phyloP scores from a whole-genome alignment of 2,797 vertebrate genomes.

The Coracias cyanogaster region DNA sequence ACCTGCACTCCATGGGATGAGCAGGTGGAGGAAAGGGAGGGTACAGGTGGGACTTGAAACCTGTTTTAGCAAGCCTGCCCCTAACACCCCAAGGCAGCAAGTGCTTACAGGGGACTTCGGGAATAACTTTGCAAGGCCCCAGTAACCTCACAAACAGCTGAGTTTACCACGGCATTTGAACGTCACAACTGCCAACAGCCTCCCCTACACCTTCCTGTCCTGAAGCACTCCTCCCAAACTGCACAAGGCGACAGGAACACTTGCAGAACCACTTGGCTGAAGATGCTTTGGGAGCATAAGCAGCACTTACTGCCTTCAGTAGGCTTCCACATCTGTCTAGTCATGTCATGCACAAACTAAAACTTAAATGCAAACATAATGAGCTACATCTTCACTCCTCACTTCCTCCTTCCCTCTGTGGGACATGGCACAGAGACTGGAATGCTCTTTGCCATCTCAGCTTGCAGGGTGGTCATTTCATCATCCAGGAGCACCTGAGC shows the following conservation, averaged over 20 bases:
- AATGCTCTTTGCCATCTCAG: neutral
- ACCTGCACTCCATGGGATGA: rapidly evolving
- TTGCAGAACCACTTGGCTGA: neutral
- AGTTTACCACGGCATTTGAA: neutral
- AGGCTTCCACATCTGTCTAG: neutral
- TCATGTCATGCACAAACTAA: rapidly evolving
- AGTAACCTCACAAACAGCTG: neutral
- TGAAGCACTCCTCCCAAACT: neutral
- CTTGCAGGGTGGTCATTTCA: neutral
- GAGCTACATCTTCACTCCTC: neutral
- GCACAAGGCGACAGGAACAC: rapidly evolving
- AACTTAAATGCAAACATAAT: neutral
- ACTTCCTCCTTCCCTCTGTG: rapidly evolving
- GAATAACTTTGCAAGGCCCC: neutral
- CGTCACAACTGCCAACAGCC: neutral
- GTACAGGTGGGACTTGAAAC: rapidly evolving
- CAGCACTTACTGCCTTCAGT: neutral
- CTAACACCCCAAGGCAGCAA: neutral
- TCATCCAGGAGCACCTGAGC: neutral
- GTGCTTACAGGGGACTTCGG: neutral
- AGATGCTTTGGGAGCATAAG: neutral
- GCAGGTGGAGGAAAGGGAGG: rapidly evolving
- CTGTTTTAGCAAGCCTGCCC: neutral
- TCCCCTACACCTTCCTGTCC: neutral
- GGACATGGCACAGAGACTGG: rapidly evolving